Base-by-base conservation (phyloP, 2,797 vertebrate species). In the Gila robusta region DNA sequence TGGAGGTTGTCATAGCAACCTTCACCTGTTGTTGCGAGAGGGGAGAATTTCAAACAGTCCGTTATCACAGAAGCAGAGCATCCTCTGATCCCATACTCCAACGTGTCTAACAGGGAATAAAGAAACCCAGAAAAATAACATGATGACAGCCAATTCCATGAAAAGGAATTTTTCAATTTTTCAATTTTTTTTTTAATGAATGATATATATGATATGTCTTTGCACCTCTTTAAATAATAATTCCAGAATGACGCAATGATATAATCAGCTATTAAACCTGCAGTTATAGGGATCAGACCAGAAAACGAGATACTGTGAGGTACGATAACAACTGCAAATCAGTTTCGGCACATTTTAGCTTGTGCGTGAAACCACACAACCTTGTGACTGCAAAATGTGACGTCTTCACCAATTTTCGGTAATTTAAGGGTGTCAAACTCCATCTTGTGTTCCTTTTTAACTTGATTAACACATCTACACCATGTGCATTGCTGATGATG, bases 1-100 rank as follows among this genome's bases (percentile, higher is more conserved):
- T 35, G 64, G 73, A 71, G 39, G 84, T 85, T 81, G 89, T 81
- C 88, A 90, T 89, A 84, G 87, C 84, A 89, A 91, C 84, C 56
- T 78, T 88, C 72, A 86, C 86, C 87, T 90, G 79, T 89, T 82
- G 87, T 82, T 73, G 77, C 19, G 64, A 80, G 81, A 74, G 80
- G 79, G 66, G 87, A 85, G 85, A 85, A 87, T 88, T 88, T 90
- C 82, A 87, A 89, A 86, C 79, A 59, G 49, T 69, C 54, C 16
- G 37, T 39, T 85, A 64, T 80, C 67, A 85, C 77, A 72, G 84
- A 81, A 64, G 54, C 69, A 23, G 37, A 71, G 67, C 69, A 26
- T 82, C 73, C 35, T 86, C 80, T 86, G 83, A 90, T 87, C 52
- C 80, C 35, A 28, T 77, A 41, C 66, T 67, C 54, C 32, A 54